Evolutionary conservation across 1,140 invertebrate species (phyloP).

Genomic region (Cataglyphis hispanica): DNA sequence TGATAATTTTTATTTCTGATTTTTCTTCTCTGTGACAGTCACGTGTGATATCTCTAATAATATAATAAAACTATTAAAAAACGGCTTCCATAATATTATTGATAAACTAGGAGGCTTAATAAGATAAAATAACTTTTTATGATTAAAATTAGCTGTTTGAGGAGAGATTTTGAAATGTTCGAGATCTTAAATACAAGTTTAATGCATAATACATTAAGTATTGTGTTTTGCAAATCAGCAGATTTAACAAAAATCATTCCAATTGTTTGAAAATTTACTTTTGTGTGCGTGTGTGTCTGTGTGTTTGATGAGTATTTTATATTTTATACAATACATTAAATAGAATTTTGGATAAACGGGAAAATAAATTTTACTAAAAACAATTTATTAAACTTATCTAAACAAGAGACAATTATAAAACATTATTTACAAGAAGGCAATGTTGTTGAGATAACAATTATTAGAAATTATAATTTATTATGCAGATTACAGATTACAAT

Average conservation of each 20-base stretch:
- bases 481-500: too few relatives aligned
- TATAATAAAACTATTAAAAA: not conserved
- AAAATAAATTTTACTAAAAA: not conserved
- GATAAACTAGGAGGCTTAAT: not conserved
- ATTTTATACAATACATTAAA: not conserved
- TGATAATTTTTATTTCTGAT: not conserved
- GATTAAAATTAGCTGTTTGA: not conserved
- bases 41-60: not conserved
- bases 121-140: not conserved
- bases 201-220: not conserved
- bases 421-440: not conserved
- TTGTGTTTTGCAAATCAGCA: not conserved
- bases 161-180: not conserved
- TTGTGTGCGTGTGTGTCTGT: too few relatives aligned
- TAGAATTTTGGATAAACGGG: not conserved
- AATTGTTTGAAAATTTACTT: not conserved
- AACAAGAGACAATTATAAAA: too few relatives aligned
- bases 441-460: too few relatives aligned
- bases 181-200: not conserved
- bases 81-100: not conserved
- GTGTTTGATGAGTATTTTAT: not conserved
- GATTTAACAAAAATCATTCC: not conserved
- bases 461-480: slow-evolving; percentile 1
- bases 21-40: not conserved
- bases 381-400: not conserved